These are phyloP conservation scores for Homalodisca vitripennis DNA, from an alignment of 1,140 invertebrate species.

Conservation along the genomic window DNA sequence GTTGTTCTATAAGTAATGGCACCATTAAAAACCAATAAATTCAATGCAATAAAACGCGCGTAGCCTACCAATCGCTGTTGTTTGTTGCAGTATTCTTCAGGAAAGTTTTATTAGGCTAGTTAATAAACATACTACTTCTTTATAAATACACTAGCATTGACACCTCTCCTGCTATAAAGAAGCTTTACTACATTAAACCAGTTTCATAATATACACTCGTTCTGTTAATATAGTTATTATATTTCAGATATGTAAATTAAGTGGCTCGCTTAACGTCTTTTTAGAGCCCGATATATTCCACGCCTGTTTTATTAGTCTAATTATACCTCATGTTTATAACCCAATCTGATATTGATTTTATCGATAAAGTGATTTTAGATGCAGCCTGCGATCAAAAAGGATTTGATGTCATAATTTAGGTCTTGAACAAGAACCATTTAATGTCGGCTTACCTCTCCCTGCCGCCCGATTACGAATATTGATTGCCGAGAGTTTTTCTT, in stretches of 20 bases:
- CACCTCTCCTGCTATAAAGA: not conserved
- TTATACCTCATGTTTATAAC: constrained; percentile 15
- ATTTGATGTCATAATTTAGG: constrained; percentile 7
- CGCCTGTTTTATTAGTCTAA: constrained; percentile 22
- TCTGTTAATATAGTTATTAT: constrained; percentile 24
- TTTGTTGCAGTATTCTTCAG: too few species aligned
- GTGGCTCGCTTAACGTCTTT: constrained; percentile 18
- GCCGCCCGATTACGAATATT: too few species aligned
- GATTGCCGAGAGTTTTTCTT: too few species aligned
- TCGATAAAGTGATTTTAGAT: constrained; percentile 15
- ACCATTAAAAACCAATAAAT: too few species aligned
- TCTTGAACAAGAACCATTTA: too few species aligned
- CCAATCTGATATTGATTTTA: constrained; percentile 21
- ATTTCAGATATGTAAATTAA: constrained; percentile 27
- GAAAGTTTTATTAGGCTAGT: too few species aligned
- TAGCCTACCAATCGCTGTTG: too few species aligned
- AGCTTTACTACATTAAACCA: not conserved
- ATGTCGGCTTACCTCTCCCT: too few species aligned
- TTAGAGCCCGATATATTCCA: constrained; percentile 2
- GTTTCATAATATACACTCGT: constrained; percentile 5
- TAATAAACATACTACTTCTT: too few species aligned
- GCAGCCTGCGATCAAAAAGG: not conserved
- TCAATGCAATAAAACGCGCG: too few species aligned
- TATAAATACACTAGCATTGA: too few species aligned
- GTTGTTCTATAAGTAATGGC: too few species aligned